These are phyloP conservation scores for Xiphorhynchus elegans DNA, from an alignment of 2,113 vertebrate genomes.

Conservation along the genomic window DNA sequence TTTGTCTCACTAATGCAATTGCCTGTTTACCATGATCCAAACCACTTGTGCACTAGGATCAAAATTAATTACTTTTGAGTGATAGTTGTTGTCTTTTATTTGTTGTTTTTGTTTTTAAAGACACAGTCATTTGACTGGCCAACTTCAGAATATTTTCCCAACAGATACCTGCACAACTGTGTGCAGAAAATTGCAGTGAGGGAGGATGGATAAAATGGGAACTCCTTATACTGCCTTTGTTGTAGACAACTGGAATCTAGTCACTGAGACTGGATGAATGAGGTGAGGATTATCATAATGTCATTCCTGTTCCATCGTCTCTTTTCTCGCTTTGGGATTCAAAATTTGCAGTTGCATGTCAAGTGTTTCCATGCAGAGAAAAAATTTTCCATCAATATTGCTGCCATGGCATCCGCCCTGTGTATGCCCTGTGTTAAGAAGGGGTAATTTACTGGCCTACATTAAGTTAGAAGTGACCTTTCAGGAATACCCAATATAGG, in stretches of 20 bases:
- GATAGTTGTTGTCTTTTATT: not conserved
- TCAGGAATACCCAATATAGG: not conserved
- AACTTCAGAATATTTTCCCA: not conserved
- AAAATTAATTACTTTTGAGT: not conserved
- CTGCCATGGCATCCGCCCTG: not conserved
- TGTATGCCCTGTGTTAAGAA: not conserved
- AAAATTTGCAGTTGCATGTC: not conserved
- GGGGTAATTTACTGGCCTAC: not conserved
- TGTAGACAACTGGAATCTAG: not conserved
- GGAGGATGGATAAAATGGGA: not conserved
- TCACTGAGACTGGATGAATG: not conserved
- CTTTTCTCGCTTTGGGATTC: not conserved
- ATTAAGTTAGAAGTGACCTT: not conserved
- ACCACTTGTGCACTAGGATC: not conserved
- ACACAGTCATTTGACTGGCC: not conserved
- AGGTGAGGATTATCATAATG: not conserved
- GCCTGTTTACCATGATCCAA: not conserved
- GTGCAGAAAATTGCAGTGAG: not conserved
- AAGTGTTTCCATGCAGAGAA: fast-evolving
- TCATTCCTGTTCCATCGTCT: not conserved
- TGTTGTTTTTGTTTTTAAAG: not conserved
- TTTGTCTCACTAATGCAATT: not conserved
- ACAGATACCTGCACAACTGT: not conserved
- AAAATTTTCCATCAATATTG: not conserved
- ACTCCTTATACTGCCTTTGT: not conserved